phyloP scores from a whole-genome alignment of 2,888 invertebrate species.

The Drosophila melanosoma region DNA sequence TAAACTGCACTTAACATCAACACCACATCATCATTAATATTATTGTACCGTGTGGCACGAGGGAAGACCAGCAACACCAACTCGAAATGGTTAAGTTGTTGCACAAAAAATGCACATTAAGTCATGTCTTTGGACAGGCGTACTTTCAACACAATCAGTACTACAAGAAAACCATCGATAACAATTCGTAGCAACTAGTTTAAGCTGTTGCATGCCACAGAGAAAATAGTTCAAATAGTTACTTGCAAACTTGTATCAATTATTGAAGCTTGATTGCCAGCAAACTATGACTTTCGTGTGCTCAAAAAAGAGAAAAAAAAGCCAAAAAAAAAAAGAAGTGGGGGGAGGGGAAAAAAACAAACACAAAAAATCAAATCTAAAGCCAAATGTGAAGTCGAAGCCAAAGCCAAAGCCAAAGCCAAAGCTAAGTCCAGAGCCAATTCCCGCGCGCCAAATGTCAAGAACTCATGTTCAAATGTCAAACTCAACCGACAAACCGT shows the following conservation, averaged over 20 bases:
- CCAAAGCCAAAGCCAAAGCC: slow-evolving; percentile 10
- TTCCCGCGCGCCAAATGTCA: slow-evolving; percentile 76
- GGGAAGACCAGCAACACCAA: slow-evolving; percentile 32
- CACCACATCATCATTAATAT: slow-evolving; percentile 84
- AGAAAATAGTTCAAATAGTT: not conserved
- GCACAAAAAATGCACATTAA: slow-evolving; percentile 20
- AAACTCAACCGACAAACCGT: slow-evolving; percentile 83
- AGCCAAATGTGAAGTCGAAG: slow-evolving; percentile 6
- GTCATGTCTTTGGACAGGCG: slow-evolving; percentile 21
- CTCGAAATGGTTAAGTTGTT: slow-evolving; percentile 26
- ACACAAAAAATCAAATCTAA: not conserved
- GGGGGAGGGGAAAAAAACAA: slow-evolving; percentile 16
- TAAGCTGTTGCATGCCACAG: not conserved
- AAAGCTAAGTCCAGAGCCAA: slow-evolving; percentile 36
- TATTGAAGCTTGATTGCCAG: slow-evolving; percentile 11
- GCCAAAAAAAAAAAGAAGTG: not conserved
- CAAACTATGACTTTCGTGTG: not conserved
- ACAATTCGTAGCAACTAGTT: not conserved
- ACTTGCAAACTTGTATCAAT: slow-evolving; percentile 13
- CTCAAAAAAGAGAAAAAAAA: not conserved
- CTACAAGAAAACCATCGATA: not conserved
- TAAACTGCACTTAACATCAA: slow-evolving; percentile 84
- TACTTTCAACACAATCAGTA: slow-evolving; percentile 10
- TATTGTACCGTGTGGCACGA: slow-evolving; percentile 20
- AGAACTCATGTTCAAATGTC: slow-evolving; percentile 83